phyloP scores from a whole-genome alignment of 92 coral and sea anemone genomes.

The Phenganax marumi region DNA sequence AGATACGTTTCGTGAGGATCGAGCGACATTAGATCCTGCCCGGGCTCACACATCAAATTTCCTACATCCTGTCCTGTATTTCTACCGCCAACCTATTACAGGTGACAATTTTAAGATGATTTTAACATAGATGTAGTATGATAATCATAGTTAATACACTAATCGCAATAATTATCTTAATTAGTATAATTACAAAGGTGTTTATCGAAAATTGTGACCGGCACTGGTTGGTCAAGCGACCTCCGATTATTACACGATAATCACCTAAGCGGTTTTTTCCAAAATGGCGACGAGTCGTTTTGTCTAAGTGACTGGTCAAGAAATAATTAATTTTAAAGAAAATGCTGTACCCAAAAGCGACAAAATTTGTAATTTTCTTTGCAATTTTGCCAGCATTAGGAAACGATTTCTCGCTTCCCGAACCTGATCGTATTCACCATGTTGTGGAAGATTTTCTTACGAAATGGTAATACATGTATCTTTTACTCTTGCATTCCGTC shows the following conservation, averaged over 20 bases:
- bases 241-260: no score
- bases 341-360: no score
- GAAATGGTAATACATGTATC: constrained; percentile 57
- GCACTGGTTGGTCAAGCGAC: no score
- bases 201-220: no score
- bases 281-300: no score
- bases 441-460: constrained; percentile 91
- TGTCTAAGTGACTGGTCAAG: no score
- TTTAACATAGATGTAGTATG: neutral
- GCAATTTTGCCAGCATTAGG: constrained; percentile 14
- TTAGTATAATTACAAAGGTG: no score
- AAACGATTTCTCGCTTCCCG: constrained; percentile 61
- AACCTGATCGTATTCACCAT: constrained; percentile 90
- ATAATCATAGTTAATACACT: no score
- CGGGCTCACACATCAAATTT: constrained; percentile 87
- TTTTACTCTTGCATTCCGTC: neutral
- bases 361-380: neutral
- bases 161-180: no score
- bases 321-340: no score
- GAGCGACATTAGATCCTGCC: constrained; percentile 83
- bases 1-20: constrained; percentile 74
- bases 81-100: constrained; percentile 69
- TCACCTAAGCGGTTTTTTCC: no score
- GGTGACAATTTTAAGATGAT: constrained; percentile 42
- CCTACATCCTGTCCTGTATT: constrained; percentile 92